Percentiles rank a stretch among this genome's conserved stretches.
Conservation (phyloP, 2,113 vertebrate genomes). For the Chunga burmeisteri region DNA sequence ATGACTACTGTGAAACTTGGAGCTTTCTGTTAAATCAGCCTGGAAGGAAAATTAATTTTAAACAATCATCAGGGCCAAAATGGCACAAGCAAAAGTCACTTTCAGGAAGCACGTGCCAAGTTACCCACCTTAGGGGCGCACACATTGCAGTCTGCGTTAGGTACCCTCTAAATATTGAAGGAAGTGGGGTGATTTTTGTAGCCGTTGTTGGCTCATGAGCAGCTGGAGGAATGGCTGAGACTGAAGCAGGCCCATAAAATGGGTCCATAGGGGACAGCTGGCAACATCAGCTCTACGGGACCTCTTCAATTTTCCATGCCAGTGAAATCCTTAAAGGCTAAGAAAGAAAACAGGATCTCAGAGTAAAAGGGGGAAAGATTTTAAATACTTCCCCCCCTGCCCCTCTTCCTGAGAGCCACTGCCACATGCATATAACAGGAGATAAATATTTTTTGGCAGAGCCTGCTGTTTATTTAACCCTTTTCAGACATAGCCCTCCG, state of each 20-base stretch:
- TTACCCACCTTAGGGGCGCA: neutral
- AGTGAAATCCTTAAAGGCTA: neutral
- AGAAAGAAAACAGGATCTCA: neutral
- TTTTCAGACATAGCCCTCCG: neutral
- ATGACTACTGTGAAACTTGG: neutral
- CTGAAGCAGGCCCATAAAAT: neutral
- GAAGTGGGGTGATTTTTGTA: neutral
- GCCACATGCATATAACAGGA: neutral
- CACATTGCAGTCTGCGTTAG: neutral
- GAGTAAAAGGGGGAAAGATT: neutral
- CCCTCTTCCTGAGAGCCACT: neutral
- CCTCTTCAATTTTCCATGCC: neutral
- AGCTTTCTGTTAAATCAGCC: neutral
- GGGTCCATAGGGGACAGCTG: neutral
- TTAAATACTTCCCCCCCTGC: neutral
- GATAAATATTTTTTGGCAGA: constrained; percentile 25
- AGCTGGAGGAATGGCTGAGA: neutral
- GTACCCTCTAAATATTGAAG: neutral
- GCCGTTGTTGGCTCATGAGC: accelerated
- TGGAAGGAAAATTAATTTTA: neutral
- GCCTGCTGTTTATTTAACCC: constrained; percentile 51
- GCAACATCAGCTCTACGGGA: neutral
- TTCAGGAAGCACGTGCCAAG: neutral
- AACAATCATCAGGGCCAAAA: neutral
- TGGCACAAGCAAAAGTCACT: neutral